Evolutionary conservation across 2,888 invertebrate species (phyloP).

Genomic region (Ephialtes manifestator): DNA sequence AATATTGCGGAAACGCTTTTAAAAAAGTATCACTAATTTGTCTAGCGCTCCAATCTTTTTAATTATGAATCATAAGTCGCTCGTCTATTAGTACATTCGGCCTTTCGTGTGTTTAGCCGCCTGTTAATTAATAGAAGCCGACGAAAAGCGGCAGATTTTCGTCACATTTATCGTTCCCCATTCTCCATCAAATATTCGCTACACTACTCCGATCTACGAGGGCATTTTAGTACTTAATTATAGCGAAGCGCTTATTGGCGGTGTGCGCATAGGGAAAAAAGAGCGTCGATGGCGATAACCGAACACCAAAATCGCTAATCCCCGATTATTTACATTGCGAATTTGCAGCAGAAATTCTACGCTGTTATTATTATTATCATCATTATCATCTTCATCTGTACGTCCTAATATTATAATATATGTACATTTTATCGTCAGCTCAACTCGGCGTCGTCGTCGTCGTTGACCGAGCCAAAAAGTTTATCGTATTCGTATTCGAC

Average conservation of each 20-base stretch:
- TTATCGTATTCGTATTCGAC: not conserved
- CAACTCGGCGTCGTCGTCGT: not conserved
- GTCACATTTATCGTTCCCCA: not conserved
- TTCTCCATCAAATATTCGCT: conserved; percentile 42
- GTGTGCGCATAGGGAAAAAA: conserved; percentile 47
- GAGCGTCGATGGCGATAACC: not conserved
- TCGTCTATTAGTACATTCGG: conserved; percentile 6
- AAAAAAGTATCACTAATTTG: too few species aligned
- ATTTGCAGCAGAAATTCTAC: conserved; percentile 31
- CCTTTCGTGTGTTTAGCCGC: not conserved
- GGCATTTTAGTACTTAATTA: conserved; percentile 12
- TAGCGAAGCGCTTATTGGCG: conserved; percentile 49
- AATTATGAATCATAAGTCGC: not conserved
- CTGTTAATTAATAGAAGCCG: not conserved
- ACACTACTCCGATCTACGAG: conserved; percentile 15
- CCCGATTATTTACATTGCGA: conserved; percentile 44
- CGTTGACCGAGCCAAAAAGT: conserved; percentile 6
- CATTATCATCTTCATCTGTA: not conserved
- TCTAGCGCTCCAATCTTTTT: too few species aligned
- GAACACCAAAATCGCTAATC: conserved; percentile 3
- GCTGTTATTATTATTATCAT: conserved; percentile 13
- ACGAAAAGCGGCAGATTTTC: conserved; percentile 19
- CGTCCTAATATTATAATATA: conserved; percentile 44
- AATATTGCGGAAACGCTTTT: too few species aligned
- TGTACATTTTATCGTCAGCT: conserved; percentile 47